Evolutionary conservation across 2,797 vertebrate genomes (phyloP), one percentile per base, ranked within the genome.

Genomic region (Phrynocephalus forsythii): DNA sequence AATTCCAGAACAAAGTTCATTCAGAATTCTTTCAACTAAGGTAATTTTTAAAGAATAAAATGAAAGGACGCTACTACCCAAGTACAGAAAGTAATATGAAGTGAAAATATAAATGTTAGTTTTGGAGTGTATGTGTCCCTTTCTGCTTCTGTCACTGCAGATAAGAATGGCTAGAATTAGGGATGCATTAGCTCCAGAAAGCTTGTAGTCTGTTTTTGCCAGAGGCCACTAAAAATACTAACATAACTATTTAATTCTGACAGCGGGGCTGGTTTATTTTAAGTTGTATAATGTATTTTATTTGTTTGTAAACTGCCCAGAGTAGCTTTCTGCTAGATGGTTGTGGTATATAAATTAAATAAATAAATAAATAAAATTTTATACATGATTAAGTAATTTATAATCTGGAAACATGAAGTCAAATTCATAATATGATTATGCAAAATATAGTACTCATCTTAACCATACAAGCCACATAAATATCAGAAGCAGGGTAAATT

Each of bases 11-110:
- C 98, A 99, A 95, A 98, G 98, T 97, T 98, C 86, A 10, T 99
- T 98, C 96, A 99, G 96, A 98, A 95, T 99, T 93, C 97, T 99
- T 95, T 97, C 97, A 91, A 98, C 98, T 89, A 99, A 99, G 98
- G 98, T 99, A 94, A 87, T 30, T 89, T 88, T 88, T 82, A 90
- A 93, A 93, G 1, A 82, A 26, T 84, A 85, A 85, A 48, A 44
- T n/a, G n/a, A 71, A 20, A 75, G 33, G 16, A 63, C 2, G 10
- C 28, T 8, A 16, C 9, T 73, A 50, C 10, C 18, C 8, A 56
- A 86, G 26, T 15, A 60, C 81, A 9, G 20, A 60, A 11, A 66
- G 9, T 48, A 15, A 38, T 84, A 30, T 82, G 26, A 50, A 48
- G 16, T 81, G 52, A 79, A 30, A 16, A 15, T 30, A 56, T 79